phyloP scores from a whole-genome alignment of 2,797 vertebrate genomes.

The Amblyopsis hoosieri region DNA sequence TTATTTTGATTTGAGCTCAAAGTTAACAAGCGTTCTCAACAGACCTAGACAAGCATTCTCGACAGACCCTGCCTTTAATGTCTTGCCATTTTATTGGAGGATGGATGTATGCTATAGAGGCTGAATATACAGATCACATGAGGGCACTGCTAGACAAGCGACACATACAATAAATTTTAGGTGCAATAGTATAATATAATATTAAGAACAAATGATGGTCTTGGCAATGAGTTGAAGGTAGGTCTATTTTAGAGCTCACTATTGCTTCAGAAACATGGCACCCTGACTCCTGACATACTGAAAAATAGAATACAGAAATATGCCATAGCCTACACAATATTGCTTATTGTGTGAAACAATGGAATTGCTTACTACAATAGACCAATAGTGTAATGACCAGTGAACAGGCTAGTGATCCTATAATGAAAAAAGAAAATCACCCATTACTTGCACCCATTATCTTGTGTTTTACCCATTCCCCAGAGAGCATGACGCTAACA shows the following conservation, averaged over 20 bases:
- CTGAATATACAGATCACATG: slow-evolving; percentile 53
- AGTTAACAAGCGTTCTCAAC: too few species aligned
- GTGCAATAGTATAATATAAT: background rate
- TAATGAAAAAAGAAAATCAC: slow-evolving; percentile 30
- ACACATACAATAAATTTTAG: background rate
- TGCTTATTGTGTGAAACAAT: background rate
- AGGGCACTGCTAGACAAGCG: slow-evolving; percentile 51
- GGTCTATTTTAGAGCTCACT: background rate
- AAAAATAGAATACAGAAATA: background rate
- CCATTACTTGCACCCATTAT: slow-evolving; percentile 29
- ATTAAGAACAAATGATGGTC: background rate
- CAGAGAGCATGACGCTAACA: slow-evolving; percentile 51
- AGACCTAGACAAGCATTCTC: too few species aligned
- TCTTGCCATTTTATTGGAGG: slow-evolving; percentile 5
- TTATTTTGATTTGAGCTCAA: too few species aligned
- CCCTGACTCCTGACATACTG: slow-evolving; percentile 18
- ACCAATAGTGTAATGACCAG: background rate
- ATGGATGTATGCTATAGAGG: slow-evolving; percentile 10
- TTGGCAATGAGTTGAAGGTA: background rate
- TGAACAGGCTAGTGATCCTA: slow-evolving; percentile 43
- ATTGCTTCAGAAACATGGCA: slow-evolving; percentile 15
- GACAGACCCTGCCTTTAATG: background rate
- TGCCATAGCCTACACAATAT: background rate
- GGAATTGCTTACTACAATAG: too few species aligned
- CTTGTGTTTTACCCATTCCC: slow-evolving; percentile 41